Conservation (phyloP, 2,113 vertebrate genomes). For the Halichoeres trimaculatus region DNA sequence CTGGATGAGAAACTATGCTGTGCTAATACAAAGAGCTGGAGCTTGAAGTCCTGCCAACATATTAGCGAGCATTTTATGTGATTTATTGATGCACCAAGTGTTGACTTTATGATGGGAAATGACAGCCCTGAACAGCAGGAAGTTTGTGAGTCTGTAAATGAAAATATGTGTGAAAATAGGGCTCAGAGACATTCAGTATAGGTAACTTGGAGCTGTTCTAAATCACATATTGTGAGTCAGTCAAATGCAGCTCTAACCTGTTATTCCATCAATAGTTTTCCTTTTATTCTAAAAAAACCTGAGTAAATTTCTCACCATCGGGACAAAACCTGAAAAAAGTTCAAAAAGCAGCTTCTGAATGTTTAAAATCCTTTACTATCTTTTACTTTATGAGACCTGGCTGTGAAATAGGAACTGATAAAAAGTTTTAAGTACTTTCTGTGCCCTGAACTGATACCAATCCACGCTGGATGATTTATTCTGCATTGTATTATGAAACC, state of each 20-base stretch:
- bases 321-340: conserved; percentile 5
- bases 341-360: background rate
- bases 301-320: conserved; percentile 16
- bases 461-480: conserved; percentile 4
- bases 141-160: conserved; percentile 29
- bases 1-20: background rate
- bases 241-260: no score
- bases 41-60: conserved; percentile 11
- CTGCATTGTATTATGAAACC: conserved; percentile 7
- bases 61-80: conserved; percentile 28
- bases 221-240: conserved; percentile 49
- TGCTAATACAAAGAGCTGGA: conserved; percentile 1
- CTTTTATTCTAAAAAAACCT: conserved; percentile 33
- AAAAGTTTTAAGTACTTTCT: no score
- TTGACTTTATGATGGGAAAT: conserved; percentile 7
- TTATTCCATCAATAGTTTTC: conserved; percentile 31
- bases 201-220: conserved; percentile 31
- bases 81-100: conserved; percentile 22
- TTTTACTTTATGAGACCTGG: background rate
- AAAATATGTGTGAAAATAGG: conserved; percentile 35
- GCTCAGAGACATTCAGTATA: conserved; percentile 36
- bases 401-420: background rate
- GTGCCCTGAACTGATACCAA: background rate
- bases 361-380: background rate
- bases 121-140: conserved; percentile 26